A percentile compares a stretch with the other conserved stretches of the same genome.
phyloP scores from a whole-genome alignment of 1,140 invertebrate genomes.

The Tetragnatha versicolor region DNA sequence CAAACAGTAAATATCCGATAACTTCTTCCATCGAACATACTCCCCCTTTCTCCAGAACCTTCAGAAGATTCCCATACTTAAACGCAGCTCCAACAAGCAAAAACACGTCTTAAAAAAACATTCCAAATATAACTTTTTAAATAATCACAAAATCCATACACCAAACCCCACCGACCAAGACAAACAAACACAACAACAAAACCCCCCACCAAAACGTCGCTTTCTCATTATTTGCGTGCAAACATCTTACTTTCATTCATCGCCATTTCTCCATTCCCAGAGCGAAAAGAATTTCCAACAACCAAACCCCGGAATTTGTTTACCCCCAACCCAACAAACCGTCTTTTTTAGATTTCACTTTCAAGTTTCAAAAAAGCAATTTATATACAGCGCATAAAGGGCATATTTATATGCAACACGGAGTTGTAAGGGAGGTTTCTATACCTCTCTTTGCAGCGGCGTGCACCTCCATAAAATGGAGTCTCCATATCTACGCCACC shows the following conservation, averaged over 20 bases:
- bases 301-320: neutral
- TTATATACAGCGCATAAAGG: slow-evolving; percentile 33
- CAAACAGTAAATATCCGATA: too few species aligned
- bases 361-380: slow-evolving; percentile 27
- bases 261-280: neutral
- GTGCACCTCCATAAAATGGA: neutral
- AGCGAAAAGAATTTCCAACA: neutral
- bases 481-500: neutral
- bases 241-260: neutral
- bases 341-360: slow-evolving; percentile 17
- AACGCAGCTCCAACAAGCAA: neutral
- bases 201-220: neutral
- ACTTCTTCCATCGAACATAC: too few species aligned
- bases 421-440: neutral
- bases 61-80: neutral
- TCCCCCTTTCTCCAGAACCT: too few species aligned
- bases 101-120: neutral
- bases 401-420: slow-evolving; percentile 1
- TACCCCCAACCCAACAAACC: neutral
- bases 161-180: neutral
- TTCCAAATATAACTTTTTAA: neutral
- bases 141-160: neutral
- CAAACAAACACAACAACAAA: neutral
- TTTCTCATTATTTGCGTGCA: neutral
- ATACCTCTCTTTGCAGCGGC: neutral